Conservation (phyloP, 2,888 invertebrate species). For the Drosophila rellima region DNA sequence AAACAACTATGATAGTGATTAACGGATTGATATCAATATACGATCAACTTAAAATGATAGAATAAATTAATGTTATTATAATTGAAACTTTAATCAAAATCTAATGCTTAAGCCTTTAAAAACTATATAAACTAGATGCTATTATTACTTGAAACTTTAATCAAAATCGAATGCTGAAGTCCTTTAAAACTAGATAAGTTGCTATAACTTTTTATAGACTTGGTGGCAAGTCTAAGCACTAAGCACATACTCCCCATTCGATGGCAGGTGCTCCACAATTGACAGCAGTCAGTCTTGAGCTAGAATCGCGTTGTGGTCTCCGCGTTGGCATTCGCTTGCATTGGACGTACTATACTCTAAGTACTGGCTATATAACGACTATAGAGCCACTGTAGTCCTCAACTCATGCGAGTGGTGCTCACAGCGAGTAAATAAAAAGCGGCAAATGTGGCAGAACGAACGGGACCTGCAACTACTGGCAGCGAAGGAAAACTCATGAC, state of each 20-base stretch:
- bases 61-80: too few species aligned
- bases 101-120: too few species aligned
- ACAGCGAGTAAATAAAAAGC: constrained; percentile 62
- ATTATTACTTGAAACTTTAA: too few species aligned
- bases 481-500: constrained; percentile 12
- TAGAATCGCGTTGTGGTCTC: constrained; percentile 13
- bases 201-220: neutral
- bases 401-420: constrained; percentile 38
- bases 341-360: constrained; percentile 39
- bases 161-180: too few species aligned
- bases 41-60: too few species aligned
- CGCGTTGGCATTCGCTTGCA: constrained; percentile 39
- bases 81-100: too few species aligned
- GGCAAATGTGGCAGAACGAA: constrained; percentile 66
- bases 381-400: constrained; percentile 47
- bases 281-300: constrained; percentile 39
- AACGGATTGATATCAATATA: too few species aligned
- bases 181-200: neutral
- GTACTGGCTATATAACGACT: constrained; percentile 44
- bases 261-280: constrained; percentile 48
- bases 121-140: neutral
- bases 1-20: too few species aligned
- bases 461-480: too few species aligned
- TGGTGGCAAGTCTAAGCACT: neutral
- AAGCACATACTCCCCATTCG: neutral